Conservation (phyloP, 1,140 invertebrate genomes). For the Hycleus cichorii region DNA sequence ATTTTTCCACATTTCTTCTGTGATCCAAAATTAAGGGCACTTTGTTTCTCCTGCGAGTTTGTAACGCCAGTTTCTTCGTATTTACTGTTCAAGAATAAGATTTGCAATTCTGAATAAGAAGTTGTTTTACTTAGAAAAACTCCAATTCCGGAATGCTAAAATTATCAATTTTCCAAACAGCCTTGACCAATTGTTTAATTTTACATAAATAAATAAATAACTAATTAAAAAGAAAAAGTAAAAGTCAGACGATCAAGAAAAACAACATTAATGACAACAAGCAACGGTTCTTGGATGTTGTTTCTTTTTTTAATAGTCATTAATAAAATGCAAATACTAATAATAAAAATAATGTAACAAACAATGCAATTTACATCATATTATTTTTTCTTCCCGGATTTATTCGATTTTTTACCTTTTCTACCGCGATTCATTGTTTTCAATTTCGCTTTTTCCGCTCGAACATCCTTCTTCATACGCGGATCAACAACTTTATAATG, state of each 20-base stretch:
- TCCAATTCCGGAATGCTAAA: not conserved
- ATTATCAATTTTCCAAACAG: slow-evolving; percentile 9
- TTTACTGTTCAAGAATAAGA: no score
- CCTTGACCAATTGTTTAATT: slow-evolving; percentile 23
- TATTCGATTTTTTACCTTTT: slow-evolving; percentile 17
- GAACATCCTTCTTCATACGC: slow-evolving; percentile 91
- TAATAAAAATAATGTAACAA: slow-evolving; percentile 10
- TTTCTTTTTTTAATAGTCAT: no score
- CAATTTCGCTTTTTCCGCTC: slow-evolving; percentile 58
- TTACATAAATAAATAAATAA: slow-evolving; percentile 1
- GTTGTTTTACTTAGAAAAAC: no score
- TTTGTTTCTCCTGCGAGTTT: no score
- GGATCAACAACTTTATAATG: slow-evolving; percentile 91
- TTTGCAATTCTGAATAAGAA: no score
- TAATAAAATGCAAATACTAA: slow-evolving; percentile 5
- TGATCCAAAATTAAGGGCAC: no score
- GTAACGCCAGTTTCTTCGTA: no score
- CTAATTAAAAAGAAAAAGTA: slow-evolving; percentile 16
- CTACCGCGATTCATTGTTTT: slow-evolving; percentile 42
- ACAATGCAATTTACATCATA: slow-evolving; percentile 10
- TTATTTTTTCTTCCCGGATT: not conserved
- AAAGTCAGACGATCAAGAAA: slow-evolving; percentile 4
- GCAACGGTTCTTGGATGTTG: no score
- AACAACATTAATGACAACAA: no score
- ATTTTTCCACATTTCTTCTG: no score